These are phyloP conservation scores for Drosophila monieri DNA, from an alignment of 2,888 invertebrate genomes.

Conservation along the genomic window DNA sequence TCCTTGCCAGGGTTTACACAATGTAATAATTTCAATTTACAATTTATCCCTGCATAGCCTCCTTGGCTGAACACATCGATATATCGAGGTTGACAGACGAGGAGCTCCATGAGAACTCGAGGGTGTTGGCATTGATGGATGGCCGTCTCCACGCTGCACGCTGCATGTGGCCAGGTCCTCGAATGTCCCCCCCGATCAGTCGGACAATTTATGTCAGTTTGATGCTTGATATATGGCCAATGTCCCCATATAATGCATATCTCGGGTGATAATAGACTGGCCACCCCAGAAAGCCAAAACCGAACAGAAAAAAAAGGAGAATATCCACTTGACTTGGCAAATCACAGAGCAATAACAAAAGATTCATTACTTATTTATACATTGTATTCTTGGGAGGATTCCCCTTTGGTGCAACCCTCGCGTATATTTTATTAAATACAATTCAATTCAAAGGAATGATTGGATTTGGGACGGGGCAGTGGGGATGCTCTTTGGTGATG, in stretches of 20 bases:
- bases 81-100: conserved; percentile 60
- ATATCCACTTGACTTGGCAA: conserved; percentile 66
- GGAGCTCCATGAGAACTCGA: conserved; percentile 40
- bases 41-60: conserved; percentile 42
- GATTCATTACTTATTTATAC: conserved; percentile 72
- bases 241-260: conserved; percentile 14
- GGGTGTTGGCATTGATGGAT: conserved; percentile 75
- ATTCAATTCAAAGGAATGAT: conserved; percentile 62
- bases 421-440: conserved; percentile 75
- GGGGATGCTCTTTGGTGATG: conserved; percentile 33
- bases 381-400: conserved; percentile 22
- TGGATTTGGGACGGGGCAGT: background rate
- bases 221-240: conserved; percentile 64
- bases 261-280: conserved; percentile 33
- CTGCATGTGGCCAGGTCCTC: conserved; percentile 1
- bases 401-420: conserved; percentile 49
- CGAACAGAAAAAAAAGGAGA: background rate
- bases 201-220: conserved; percentile 71
- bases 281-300: conserved; percentile 3
- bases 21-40: conserved; percentile 73
- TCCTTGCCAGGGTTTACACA: conserved; percentile 49
- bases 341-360: conserved; percentile 66
- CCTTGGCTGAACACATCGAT: conserved; percentile 25
- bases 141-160: conserved; percentile 39
- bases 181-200: conserved; percentile 24